These are phyloP conservation scores for Cephonodes hylas DNA, from an alignment of 2,888 invertebrate species.

Conservation along the genomic window DNA sequence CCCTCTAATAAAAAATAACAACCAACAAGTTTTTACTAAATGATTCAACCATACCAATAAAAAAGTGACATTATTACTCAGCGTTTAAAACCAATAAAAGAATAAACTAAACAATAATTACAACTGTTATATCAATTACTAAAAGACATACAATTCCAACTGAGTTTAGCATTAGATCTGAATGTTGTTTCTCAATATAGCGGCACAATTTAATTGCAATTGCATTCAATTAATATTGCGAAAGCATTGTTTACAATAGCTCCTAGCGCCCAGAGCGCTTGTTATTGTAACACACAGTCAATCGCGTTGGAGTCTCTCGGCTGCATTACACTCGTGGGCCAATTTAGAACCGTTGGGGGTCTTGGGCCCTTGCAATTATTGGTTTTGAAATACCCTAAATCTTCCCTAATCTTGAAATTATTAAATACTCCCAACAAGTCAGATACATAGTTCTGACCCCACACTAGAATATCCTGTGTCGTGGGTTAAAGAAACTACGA, in stretches of 20 bases:
- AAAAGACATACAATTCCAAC: neutral
- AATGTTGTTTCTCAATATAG: conserved; percentile 7
- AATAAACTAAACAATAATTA: neutral
- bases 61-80: neutral
- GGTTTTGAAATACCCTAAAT: too few species aligned
- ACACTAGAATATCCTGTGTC: too few species aligned
- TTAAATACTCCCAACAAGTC: too few species aligned
- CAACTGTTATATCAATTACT: neutral
- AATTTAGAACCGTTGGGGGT: neutral
- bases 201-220: conserved; percentile 47
- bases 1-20: too few species aligned
- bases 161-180: conserved; percentile 2
- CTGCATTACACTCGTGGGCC: neutral
- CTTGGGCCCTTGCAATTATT: neutral
- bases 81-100: neutral
- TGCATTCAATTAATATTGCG: conserved; percentile 60
- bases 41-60: too few species aligned
- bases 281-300: conserved; percentile 13
- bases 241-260: conserved; percentile 61
- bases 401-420: too few species aligned
- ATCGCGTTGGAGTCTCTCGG: conserved; percentile 14
- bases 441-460: too few species aligned
- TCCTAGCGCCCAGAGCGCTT: conserved; percentile 35
- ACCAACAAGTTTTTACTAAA: too few species aligned
- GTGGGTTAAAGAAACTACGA: too few species aligned